A percentile compares a stretch with the other conserved stretches of the same genome.
These are phyloP conservation scores for Ophion obscuratus DNA, from an alignment of 2,888 invertebrate genomes.

Conservation along the genomic window DNA sequence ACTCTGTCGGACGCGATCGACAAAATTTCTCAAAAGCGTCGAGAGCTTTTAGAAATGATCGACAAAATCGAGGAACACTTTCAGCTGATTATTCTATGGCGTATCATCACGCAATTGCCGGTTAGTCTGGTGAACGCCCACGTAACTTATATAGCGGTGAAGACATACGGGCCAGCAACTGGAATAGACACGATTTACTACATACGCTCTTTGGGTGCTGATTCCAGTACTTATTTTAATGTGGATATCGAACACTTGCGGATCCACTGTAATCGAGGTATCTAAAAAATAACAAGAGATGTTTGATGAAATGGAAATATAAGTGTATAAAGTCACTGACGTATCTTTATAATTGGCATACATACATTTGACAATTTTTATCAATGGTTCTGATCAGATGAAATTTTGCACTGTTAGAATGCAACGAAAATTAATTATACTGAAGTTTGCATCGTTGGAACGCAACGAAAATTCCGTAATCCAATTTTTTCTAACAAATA, in stretches of 20 bases:
- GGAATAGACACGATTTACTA: neutral
- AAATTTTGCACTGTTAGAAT: too few species aligned
- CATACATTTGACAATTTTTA: neutral
- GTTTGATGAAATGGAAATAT: neutral
- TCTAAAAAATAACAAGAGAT: neutral
- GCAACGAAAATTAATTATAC: too few species aligned
- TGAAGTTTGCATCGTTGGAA: too few species aligned
- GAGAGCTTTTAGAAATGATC: conserved; percentile 34
- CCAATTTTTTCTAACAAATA: too few species aligned
- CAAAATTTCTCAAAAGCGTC: conserved; percentile 14
- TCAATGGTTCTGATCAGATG: neutral
- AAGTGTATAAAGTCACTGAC: neutral
- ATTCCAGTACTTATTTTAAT: neutral
- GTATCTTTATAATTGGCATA: neutral
- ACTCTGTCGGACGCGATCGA: conserved; percentile 24
- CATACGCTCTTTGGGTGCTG: neutral
- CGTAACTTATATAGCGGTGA: neutral
- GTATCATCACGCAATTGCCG: neutral
- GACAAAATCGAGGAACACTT: conserved; percentile 13
- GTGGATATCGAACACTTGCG: conserved; percentile 12
- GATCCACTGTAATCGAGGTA: conserved; percentile 21
- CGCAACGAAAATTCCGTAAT: too few species aligned
- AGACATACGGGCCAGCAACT: neutral
- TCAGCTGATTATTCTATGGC: conserved; percentile 1
- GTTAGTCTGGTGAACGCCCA: neutral